phyloP scores from a whole-genome alignment of 2,797 vertebrate genomes.

The Lycodopsis pacificus region DNA sequence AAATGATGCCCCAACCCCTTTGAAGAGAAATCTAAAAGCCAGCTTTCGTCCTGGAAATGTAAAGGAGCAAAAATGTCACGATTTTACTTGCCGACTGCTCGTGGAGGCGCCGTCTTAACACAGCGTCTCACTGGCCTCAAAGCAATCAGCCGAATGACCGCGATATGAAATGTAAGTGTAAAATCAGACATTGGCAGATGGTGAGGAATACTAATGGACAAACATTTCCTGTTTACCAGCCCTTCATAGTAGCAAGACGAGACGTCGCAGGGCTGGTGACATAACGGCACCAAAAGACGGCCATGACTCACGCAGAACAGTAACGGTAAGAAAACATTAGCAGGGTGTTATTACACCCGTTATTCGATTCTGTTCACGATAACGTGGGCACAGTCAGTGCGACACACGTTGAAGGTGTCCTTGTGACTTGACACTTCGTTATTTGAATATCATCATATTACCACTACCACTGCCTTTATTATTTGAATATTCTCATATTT shows the following conservation, averaged over 20 bases:
- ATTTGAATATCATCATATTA: not conserved
- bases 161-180: not conserved
- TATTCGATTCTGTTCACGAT: constrained; percentile 25
- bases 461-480: not conserved
- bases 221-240: constrained; percentile 12
- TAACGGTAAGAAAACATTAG: not conserved
- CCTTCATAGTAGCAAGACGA: constrained; percentile 11
- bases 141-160: constrained; percentile 9
- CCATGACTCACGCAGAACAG: constrained; percentile 33
- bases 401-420: not conserved
- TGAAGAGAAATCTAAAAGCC: constrained; percentile 23
- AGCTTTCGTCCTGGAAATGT: constrained; percentile 22
- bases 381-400: not conserved
- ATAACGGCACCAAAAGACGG: constrained; percentile 4
- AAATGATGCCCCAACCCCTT: not conserved
- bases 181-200: constrained; percentile 16
- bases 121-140: not conserved
- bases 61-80: not conserved
- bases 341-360: not conserved
- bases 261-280: constrained; percentile 12
- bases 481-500: not conserved
- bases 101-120: not conserved
- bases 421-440: not conserved
- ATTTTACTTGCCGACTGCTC: not conserved
- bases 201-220: constrained; percentile 16